Conservation (phyloP, 2,113 vertebrate genomes). For the Panurus biarmicus region DNA sequence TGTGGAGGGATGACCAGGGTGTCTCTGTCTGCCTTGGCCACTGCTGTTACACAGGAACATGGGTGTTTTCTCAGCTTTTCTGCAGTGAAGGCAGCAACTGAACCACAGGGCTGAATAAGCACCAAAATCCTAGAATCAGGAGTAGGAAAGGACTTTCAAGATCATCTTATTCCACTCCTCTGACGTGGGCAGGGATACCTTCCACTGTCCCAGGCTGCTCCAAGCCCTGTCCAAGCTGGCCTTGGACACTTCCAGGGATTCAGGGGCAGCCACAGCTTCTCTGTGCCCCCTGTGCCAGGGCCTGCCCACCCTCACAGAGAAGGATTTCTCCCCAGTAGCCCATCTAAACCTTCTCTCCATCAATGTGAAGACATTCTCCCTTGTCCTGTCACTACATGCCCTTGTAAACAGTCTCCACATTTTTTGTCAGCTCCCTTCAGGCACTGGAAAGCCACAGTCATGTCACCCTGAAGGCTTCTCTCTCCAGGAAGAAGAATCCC, state of each 20-base stretch:
- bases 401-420: not conserved
- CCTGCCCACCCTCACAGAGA: accelerated
- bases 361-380: not conserved
- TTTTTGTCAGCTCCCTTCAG: not conserved
- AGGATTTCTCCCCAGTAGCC: not conserved
- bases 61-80: not conserved
- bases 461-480: accelerated
- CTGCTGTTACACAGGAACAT: accelerated
- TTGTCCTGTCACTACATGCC: not conserved
- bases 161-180: accelerated
- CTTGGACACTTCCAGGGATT: not conserved
- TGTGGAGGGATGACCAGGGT: not conserved
- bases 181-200: not conserved
- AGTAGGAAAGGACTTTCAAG: not conserved
- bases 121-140: not conserved
- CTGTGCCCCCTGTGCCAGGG: not conserved
- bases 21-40: not conserved
- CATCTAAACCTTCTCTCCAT: not conserved
- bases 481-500: not conserved
- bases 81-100: not conserved
- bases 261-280: no score
- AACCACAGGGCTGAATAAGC: not conserved
- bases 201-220: accelerated
- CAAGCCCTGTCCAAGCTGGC: accelerated
- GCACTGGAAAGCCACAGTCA: accelerated